Base-by-base conservation (phyloP, 2,113 vertebrate genomes). In the Dasyprocta punctata region DNA sequence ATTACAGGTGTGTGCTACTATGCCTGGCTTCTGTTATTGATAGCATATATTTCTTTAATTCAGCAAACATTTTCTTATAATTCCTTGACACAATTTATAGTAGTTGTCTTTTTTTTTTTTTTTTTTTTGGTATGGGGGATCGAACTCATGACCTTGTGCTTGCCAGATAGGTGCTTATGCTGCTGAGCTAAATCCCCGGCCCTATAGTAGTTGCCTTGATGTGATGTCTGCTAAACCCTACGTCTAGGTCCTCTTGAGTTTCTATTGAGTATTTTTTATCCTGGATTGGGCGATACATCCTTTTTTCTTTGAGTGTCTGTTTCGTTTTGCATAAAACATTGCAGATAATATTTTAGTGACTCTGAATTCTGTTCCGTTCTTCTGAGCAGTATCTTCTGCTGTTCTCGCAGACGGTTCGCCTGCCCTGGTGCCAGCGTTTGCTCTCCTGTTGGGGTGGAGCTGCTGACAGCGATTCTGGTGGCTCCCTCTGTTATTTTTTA, bases 191-290 rank as follows among this genome's bases (percentile, higher is more conserved):
- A n/a, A n/a, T n/a, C n/a, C n/a, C n/a, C n/a, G n/a, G n/a, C n/a
- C n/a, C n/a, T 80, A 30, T 61, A 63, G 22, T 28, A 14, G 52
- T 10, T 38, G 17, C 33, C 44, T 87, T 69, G 52, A 67, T 77
- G 2, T 83, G 71, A 75, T 94, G 1, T 38, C n/a, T 84, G 22
- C 60, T 69, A 54, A 75, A n/a, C 82, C n/a, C 47, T 38, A 30
- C 7, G 47, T 33, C 3, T 78, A 47, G 1, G 26, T 95, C 52
- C 7, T n/a, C 30, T 89, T 92, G 71, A 63, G 41, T 95, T 95
- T 96, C 69, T 89, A 7, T 71, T 85, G 85, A 92, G 5, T 89
- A 17, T 30, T 88, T 82, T 75, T 88, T 89, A 26, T 92, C 19
- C 10, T 54, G 19, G n/a, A 52, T 49, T 22, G 52, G 13, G 28